Base-by-base conservation (phyloP, 1,140 invertebrate species). In the Trachymyrmex cornetzi region DNA sequence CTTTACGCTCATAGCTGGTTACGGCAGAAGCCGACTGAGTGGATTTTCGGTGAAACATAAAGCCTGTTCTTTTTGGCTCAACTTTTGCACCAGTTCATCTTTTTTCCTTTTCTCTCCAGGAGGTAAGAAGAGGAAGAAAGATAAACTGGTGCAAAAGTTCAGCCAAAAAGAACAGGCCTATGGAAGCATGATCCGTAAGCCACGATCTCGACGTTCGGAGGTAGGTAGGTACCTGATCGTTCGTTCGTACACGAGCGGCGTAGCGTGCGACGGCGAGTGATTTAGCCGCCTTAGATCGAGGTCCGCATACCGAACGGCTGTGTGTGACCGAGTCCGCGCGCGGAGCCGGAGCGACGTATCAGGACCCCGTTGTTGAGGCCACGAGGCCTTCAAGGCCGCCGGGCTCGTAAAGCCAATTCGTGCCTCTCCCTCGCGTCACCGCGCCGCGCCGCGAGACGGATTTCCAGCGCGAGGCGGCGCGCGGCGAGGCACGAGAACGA, bases 271-370 rank as follows among this genome's bases (percentile, higher is more conserved):
- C 77, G 38, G 22, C 82, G 82, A 86, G 72, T 91, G 91, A 92
- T 91, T 92, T 92, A 92, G 89, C 77, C 88, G 89, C 24, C 84
- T 85, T 86, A 79, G 79, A 88, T 87, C 91, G 91, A 92, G 91
- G 87, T 89, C 91, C 91, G 91, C 91, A 91, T 92, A 92, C 89
- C 89, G 88, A 89, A 87, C 87, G 66, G 90, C 84, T 90, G 50
- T 81, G 34, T 91, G 79, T 88, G 91, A 91, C 91, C 90, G 91
- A 91, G 82, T 91, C 86, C 86, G 64, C 77, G 66, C 85, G 59
- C 53, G 55, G 6, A 4, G 27, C 63, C n/a, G 55, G 53, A 4
- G 44, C 77, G 44, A 88, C 86, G 87, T 89, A 91, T 89, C 88
- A 86, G 82, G 87, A 91, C 89, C 87, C 69, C 90, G 90, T 90